Evolutionary conservation across 2,113 vertebrate species (phyloP).

Genomic region (Cranoglanis bouderius): DNA sequence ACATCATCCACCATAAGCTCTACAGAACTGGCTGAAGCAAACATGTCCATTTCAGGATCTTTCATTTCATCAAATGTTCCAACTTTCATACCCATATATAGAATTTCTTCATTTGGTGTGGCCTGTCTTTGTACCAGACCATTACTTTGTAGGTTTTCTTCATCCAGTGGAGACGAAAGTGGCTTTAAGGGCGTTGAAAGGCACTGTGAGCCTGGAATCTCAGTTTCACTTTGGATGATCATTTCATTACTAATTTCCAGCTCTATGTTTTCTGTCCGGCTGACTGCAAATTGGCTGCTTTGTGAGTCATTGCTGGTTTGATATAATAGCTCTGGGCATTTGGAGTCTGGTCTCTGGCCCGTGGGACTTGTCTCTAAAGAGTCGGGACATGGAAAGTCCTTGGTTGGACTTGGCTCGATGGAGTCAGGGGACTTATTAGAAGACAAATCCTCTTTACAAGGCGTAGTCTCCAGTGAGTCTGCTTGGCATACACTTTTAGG

Average conservation of each 20-base stretch:
- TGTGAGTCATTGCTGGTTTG: slow-evolving; percentile 66
- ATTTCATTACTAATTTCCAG: slow-evolving; percentile 76
- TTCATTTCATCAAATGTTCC: slow-evolving; percentile 92
- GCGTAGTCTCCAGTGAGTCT: slow-evolving; percentile 91
- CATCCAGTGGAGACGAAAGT: slow-evolving; percentile 52
- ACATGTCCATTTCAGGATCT: slow-evolving; percentile 83
- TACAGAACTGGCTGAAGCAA: slow-evolving; percentile 59
- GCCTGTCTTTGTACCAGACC: slow-evolving; percentile 77
- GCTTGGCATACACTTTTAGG: slow-evolving; percentile 75
- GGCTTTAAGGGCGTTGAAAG: slow-evolving; percentile 68
- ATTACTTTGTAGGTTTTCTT: slow-evolving; percentile 62
- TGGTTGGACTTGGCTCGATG: slow-evolving; percentile 91
- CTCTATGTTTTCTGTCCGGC: neutral
- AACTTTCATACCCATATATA: slow-evolving; percentile 94
- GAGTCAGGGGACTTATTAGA: slow-evolving; percentile 95
- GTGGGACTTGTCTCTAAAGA: slow-evolving; percentile 92
- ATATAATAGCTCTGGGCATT: slow-evolving; percentile 63
- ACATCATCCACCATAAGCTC: slow-evolving; percentile 50
- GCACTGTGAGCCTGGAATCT: slow-evolving; percentile 62
- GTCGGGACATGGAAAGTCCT: slow-evolving; percentile 88
- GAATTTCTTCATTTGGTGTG: slow-evolving; percentile 93
- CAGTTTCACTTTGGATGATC: slow-evolving; percentile 77
- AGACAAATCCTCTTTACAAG: slow-evolving; percentile 85
- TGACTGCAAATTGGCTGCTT: slow-evolving; percentile 65
- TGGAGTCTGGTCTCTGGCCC: slow-evolving; percentile 60